These are phyloP conservation scores for Acyrthosiphon pisum DNA, from an alignment of 1,140 invertebrate genomes.

Conservation along the genomic window DNA sequence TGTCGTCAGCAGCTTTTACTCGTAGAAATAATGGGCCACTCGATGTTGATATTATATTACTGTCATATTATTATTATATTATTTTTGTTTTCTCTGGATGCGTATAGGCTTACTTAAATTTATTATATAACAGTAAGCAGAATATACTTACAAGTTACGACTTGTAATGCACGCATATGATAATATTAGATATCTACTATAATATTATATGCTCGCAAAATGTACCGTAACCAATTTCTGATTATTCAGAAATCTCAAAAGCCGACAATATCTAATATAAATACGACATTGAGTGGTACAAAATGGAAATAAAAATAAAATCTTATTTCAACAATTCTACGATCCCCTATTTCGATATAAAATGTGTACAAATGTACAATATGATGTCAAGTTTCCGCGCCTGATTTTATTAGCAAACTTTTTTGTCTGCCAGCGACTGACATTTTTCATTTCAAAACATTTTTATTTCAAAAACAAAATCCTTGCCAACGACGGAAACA, in stretches of 20 bases:
- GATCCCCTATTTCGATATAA: background rate
- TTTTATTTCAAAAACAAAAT: background rate
- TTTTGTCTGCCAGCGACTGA: background rate
- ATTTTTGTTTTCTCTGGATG: background rate
- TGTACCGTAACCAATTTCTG: background rate
- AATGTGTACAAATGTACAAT: background rate
- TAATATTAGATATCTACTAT: background rate
- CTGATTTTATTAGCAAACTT: conserved; percentile 14
- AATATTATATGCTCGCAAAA: background rate
- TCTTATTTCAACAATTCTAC: background rate
- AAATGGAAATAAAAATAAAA: conserved; percentile 5
- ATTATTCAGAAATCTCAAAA: conserved; percentile 13
- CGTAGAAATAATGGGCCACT: background rate
- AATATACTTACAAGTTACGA: background rate
- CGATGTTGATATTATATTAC: background rate
- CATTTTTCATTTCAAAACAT: conserved; percentile 16
- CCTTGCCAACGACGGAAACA: background rate
- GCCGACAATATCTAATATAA: conserved; percentile 15
- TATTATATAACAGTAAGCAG: background rate
- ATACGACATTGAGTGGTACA: background rate
- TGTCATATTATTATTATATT: background rate
- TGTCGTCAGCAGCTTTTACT: background rate
- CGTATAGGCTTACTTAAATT: background rate
- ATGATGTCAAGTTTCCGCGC: background rate
- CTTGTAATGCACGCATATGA: background rate